Conservation (phyloP, 1,140 invertebrate genomes). For the Drosophila orosa region DNA sequence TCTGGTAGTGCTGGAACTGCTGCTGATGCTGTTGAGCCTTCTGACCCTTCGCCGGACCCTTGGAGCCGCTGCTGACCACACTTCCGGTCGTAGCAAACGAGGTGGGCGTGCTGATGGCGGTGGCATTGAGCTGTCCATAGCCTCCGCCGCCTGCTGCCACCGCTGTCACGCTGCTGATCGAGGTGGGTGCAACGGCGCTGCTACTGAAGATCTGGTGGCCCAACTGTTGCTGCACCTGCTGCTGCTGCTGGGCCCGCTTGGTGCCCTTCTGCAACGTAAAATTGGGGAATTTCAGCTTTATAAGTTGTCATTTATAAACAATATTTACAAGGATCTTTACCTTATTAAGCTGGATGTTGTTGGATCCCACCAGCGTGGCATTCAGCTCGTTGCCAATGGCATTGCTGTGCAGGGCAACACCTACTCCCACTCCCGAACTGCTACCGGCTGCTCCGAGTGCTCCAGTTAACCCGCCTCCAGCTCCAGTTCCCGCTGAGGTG, state of each 20-base stretch:
- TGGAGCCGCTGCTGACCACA: conserved; percentile 81
- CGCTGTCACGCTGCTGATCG: conserved; percentile 53
- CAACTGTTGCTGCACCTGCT: conserved; percentile 62
- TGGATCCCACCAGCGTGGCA: conserved; percentile 83
- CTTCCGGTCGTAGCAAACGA: conserved; percentile 74
- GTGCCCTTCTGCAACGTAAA: conserved; percentile 75
- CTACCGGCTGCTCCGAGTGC: conserved; percentile 22
- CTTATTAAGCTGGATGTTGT: conserved; percentile 84
- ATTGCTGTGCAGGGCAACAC: conserved; percentile 56
- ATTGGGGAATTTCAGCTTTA: neutral
- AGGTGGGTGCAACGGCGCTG: conserved; percentile 73
- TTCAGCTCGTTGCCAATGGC: conserved; percentile 83
- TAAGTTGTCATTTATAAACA: neutral
- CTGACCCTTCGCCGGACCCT: conserved; percentile 77
- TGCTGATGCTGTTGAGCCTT: conserved; percentile 73
- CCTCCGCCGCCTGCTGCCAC: conserved; percentile 31
- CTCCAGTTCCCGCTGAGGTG: conserved; percentile 42
- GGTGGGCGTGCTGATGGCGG: conserved; percentile 69
- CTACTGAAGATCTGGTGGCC: conserved; percentile 73
- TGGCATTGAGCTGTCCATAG: conserved; percentile 54
- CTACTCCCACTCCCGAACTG: conserved; percentile 39
- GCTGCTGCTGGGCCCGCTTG: conserved; percentile 67
- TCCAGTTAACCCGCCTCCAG: conserved; percentile 11
- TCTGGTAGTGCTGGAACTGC: conserved; percentile 80
- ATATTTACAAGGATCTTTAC: conserved; percentile 24